Evolutionary conservation across 2,888 invertebrate genomes (phyloP), one percentile per base, ranked within the genome.

Genomic region (Thalpophila matura): DNA sequence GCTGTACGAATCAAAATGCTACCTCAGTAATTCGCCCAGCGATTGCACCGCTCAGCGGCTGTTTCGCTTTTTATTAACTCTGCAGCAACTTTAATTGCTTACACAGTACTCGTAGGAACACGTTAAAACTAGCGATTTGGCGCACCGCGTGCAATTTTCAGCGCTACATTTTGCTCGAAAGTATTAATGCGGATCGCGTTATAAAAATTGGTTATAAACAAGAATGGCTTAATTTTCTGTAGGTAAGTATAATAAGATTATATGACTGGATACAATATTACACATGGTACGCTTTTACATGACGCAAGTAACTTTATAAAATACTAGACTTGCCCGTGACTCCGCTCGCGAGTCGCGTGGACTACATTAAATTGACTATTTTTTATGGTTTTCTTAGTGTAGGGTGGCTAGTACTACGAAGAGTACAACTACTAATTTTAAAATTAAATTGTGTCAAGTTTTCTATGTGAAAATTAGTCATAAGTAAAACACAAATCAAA

Each of bases 111-210:
- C 49, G 49, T 65, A 58, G 75, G 22, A 72, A 62, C 61, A 64
- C 64, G 63, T 67, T 67, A 73, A 74, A 79, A 67, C 49, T 56
- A 66, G 68, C 70, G 76, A 79, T 79, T 80, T 79, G 79, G 79
- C 79, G 79, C 73, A 55, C 55, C 50, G 53, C 29, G 50, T 71
- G 74, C 67, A 68, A 62, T 70, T 75, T 66, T 66, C 67, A 73
- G 53, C 42, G 61, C 75, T 59, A 69, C 56, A 66, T 76, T n/a
- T 80, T 68, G 45, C 65, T 75, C 37, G 37, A 60, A 57, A 59
- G 62, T 53, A 60, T 45, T 69, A 64, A 75, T 75, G 63, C 42
- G 63, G 50, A 65, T 69, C 46, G 54, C 46, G 29, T 56, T 72
- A 63, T 53, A 51, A 71, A 54, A 61, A 42, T 45, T 7, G 20